Evolutionary conservation across 2,888 invertebrate species (phyloP), one percentile per base, ranked within the genome.

Genomic region (Cheilosia pagana): DNA sequence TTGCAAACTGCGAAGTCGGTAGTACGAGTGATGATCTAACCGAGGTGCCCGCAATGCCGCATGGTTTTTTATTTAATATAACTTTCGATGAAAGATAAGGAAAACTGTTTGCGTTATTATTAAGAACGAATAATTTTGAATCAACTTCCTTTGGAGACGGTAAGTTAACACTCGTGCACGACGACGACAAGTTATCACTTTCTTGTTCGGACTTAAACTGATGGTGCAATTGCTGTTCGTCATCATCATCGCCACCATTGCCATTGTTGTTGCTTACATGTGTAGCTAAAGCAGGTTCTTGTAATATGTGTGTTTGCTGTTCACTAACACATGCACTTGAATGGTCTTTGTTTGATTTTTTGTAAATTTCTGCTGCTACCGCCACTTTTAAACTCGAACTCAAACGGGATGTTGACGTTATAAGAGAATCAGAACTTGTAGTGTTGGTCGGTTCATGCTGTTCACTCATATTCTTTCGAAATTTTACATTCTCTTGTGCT

Each of bases 101-200:
- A 67, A 41, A 62, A 68, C 68, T 85, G 28, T 60, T 86, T 81
- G 7, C 70, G 28, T 48, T 72, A 77, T 75, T 86, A 70, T 86
- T 87, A 91, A 91, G 63, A 53, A 52, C 28, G 23, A 57, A 68
- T 43, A 70, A 39, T 62, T 78, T 75, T 19, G 31, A 31, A 59
- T 76, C 75, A 16, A 28, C 16, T 16, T 83, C 71, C 72, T 65
- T 76, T 21, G 53, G 43, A 25, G 23, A 21, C 35, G 25, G 1
- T 14, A 45, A 52, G 72, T 57, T 68, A 5, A 59, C 23, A 53
- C 53, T 67, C 76, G 50, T 68, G n/a, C 63, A 65, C 77, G n/a
- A 45, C 31, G 28, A 28, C 53, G 16, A 50, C 59, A 70, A 74
- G 65, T 12, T 77, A 74, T 55, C 77, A 52, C 68, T 68, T 63